Percentiles rank a stretch among this genome's conserved stretches.
phyloP scores from a whole-genome alignment of 2,113 vertebrate species.

The Chaetorhynchus papuensis region DNA sequence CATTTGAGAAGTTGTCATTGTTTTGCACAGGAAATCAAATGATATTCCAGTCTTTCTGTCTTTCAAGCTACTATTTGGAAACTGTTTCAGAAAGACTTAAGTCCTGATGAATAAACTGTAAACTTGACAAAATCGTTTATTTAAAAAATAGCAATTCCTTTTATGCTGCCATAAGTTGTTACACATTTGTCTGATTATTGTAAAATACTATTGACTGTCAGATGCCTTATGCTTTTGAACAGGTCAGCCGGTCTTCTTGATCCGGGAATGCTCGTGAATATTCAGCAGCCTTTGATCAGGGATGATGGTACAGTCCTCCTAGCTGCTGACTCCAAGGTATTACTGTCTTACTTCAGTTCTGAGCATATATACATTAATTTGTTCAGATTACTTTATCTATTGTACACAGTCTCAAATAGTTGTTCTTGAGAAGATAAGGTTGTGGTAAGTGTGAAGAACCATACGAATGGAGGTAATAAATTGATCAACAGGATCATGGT shows the following conservation, averaged over 20 bases:
- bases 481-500: not conserved
- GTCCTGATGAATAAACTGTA: not conserved
- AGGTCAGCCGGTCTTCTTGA: constrained; percentile 88
- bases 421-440: not conserved
- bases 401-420: not conserved
- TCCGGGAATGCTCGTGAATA: constrained; percentile 97
- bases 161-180: not conserved
- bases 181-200: not conserved
- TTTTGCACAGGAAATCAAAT: not conserved
- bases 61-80: not conserved
- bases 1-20: not conserved
- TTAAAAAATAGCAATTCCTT: not conserved
- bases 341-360: not conserved
- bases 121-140: not conserved
- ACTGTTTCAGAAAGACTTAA: not conserved
- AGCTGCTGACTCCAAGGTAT: constrained; percentile 90
- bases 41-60: not conserved
- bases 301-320: constrained; percentile 91
- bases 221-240: constrained; percentile 56
- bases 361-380: not conserved
- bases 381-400: not conserved
- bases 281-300: constrained; percentile 94
- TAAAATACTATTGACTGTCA: not conserved
- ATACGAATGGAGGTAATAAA: not conserved
- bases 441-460: not conserved